A percentile compares a stretch with the other conserved stretches of the same genome.
phyloP scores from a whole-genome alignment of 2,113 vertebrate species.

The Sterna hirundo region DNA sequence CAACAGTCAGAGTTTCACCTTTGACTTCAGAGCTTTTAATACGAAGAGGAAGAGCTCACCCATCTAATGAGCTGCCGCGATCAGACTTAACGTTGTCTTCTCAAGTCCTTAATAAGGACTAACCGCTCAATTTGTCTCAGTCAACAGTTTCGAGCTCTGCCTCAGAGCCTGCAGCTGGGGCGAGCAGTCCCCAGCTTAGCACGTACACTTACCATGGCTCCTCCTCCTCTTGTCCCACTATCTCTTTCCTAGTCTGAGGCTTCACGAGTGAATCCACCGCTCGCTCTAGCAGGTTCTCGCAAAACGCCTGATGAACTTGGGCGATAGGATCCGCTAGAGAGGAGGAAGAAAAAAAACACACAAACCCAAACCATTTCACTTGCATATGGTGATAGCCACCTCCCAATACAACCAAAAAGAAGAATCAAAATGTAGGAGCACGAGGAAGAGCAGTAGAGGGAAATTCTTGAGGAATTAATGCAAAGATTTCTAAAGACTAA shows the following conservation, averaged over 20 bases:
- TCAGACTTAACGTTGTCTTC: rapidly evolving
- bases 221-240: slow-evolving; percentile 69
- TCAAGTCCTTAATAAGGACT: not conserved
- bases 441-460: not conserved
- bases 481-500: not conserved
- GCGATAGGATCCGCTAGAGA: slow-evolving; percentile 89
- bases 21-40: not conserved
- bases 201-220: slow-evolving; percentile 68
- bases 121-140: rapidly evolving
- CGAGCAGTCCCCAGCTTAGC: not conserved
- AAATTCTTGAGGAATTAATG: not conserved
- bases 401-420: not conserved
- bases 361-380: not conserved
- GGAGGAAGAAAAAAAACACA: not conserved
- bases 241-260: slow-evolving; percentile 77
- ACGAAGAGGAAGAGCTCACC: not conserved
- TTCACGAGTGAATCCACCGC: slow-evolving; percentile 91
- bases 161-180: not conserved
- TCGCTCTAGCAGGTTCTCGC: slow-evolving; percentile 90
- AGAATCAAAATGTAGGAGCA: not conserved
- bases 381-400: rapidly evolving
- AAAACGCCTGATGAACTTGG: slow-evolving; percentile 94
- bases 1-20: not conserved
- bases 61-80: not conserved
- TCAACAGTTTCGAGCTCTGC: not conserved